Conservation (phyloP, 2,113 vertebrate genomes). For the Porphyrio hochstetteri region DNA sequence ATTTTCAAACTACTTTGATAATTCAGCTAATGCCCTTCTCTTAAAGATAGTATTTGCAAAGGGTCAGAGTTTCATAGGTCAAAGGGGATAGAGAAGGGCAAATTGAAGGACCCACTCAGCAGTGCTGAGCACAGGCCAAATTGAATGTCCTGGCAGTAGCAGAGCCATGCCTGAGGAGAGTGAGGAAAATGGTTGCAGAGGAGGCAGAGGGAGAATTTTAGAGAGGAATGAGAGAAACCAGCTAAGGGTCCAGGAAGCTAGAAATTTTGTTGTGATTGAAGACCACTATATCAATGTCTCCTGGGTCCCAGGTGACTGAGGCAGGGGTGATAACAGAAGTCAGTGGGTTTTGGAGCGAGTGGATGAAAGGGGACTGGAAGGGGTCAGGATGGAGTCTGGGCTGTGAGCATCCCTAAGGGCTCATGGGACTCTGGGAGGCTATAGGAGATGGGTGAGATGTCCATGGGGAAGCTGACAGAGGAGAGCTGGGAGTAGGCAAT, state of each 20-base stretch:
- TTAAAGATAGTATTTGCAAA: not conserved
- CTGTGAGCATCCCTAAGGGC: not conserved
- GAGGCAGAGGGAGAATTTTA: not conserved
- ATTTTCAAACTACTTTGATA: not conserved
- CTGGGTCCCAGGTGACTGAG: not conserved
- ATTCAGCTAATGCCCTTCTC: not conserved
- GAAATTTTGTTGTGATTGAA: not conserved
- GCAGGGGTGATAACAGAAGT: not conserved
- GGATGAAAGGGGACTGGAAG: not conserved
- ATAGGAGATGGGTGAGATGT: not conserved
- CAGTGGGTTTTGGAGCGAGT: not conserved
- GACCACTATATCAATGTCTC: too few species aligned
- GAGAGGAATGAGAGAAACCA: not conserved
- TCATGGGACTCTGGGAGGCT: rapidly evolving
- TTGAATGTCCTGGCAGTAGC: not conserved
- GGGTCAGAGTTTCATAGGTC: not conserved
- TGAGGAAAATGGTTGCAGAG: not conserved
- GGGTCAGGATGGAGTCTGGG: not conserved
- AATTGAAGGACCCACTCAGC: not conserved
- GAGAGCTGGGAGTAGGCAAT: not conserved
- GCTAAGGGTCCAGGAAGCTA: not conserved
- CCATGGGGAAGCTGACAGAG: rapidly evolving
- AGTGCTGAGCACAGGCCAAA: not conserved
- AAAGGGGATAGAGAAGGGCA: not conserved
- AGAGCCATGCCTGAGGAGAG: not conserved